These are phyloP conservation scores for Acleris cristana DNA, from an alignment of 2,888 invertebrate species.

Conservation along the genomic window DNA sequence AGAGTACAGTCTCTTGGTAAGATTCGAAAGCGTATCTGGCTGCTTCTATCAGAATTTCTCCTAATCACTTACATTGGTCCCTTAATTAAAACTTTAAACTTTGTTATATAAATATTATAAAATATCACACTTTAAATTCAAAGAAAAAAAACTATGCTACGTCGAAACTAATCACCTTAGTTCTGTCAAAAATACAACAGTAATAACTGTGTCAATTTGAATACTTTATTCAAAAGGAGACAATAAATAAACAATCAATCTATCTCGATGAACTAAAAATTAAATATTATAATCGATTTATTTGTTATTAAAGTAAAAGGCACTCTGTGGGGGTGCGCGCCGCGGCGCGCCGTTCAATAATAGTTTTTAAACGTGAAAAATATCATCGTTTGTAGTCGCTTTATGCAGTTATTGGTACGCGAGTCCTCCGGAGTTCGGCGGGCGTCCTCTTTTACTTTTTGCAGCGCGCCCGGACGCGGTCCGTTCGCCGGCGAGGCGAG, in stretches of 20 bases:
- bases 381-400: constrained; percentile 52
- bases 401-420: constrained; percentile 64
- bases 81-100: constrained; percentile 82
- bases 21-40: constrained; percentile 65
- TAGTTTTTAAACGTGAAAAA: constrained; percentile 56
- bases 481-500: constrained; percentile 56
- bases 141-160: constrained; percentile 74
- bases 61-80: constrained; percentile 83
- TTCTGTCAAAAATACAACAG: constrained; percentile 80
- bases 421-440: constrained; percentile 69
- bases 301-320: constrained; percentile 77
- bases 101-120: constrained; percentile 83
- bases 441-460: constrained; percentile 66
- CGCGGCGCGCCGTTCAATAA: constrained; percentile 44
- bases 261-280: constrained; percentile 81
- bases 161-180: constrained; percentile 79
- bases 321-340: constrained; percentile 67
- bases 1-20: constrained; percentile 72
- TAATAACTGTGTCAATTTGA: constrained; percentile 82
- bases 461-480: constrained; percentile 59
- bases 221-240: constrained; percentile 78
- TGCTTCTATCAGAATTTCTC: constrained; percentile 79
- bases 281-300: constrained; percentile 80
- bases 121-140: constrained; percentile 84
- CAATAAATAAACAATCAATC: constrained; percentile 83